These are phyloP conservation scores for Phalacrocorax aristotelis DNA, from an alignment of 2,113 vertebrate genomes.

Conservation along the genomic window DNA sequence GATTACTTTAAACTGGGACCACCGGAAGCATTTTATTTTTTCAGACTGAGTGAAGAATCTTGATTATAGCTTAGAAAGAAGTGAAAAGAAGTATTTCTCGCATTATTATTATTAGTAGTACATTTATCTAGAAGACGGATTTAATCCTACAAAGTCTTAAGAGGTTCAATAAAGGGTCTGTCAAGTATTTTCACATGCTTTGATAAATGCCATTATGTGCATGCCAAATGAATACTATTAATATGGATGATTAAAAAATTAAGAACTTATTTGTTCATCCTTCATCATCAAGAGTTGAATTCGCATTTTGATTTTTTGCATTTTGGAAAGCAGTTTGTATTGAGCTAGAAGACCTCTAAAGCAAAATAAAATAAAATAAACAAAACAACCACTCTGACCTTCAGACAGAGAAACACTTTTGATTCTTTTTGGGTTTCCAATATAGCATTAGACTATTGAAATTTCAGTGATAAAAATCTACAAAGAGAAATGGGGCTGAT, in stretches of 20 bases:
- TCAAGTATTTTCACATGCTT: constrained; percentile 35
- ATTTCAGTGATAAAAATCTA: neutral
- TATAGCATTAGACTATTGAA: neutral
- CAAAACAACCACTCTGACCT: neutral
- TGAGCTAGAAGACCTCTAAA: neutral
- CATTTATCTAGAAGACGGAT: constrained; percentile 38
- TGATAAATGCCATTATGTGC: constrained; percentile 44
- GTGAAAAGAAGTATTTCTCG: constrained; percentile 9
- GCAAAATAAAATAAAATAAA: neutral
- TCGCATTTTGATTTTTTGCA: constrained; percentile 19
- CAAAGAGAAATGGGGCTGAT: neutral
- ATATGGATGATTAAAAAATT: constrained; percentile 58
- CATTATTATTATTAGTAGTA: neutral
- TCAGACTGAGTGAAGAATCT: neutral
- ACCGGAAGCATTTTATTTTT: neutral
- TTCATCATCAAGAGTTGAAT: constrained; percentile 20
- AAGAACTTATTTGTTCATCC: constrained; percentile 25
- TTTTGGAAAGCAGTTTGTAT: neutral
- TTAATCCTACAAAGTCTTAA: constrained; percentile 44
- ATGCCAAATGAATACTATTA: constrained; percentile 36
- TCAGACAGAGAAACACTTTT: neutral
- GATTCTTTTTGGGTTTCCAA: neutral
- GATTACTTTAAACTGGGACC: neutral
- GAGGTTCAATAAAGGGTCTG: constrained; percentile 27
- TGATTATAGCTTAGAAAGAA: neutral